Evolutionary conservation across 2,797 vertebrate genomes (phyloP), one percentile per base, ranked within the genome.

Genomic region (Fringilla coelebs): DNA sequence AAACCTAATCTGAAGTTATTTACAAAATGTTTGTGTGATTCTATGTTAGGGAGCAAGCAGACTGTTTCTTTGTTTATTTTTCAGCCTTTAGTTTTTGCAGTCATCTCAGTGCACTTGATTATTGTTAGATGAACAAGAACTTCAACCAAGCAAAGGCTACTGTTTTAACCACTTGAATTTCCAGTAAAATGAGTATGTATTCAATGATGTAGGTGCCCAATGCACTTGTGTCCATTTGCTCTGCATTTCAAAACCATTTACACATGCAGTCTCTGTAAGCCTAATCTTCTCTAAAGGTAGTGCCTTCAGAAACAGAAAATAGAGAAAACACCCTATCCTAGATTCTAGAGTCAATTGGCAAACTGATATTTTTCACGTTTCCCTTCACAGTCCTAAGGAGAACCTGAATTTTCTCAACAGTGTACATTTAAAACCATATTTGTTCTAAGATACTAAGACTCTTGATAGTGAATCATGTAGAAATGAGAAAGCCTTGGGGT

Each of bases 331-430:
- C 1, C 3, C 3, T 38, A 22, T 46, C 5, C 21, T 21, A 57
- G 18, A n/a, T 52, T 89, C n/a, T 43, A 28, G 22, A 57, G 10
- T 72, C 25, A 78, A 7, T 26, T 58, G 51, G 21, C 22, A 88
- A 70, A 38, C 58, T 28, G 65, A 41, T 31, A 32, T 26, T 88
- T 62, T 11, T 5, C 7, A 11, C 13, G 13, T 45, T 84, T 92
- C 90, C 19, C 20, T 72, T 76, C 48, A 25, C 0, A 0, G 9
- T 65, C 36, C 11, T 51, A 43, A 31, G 7, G 17, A 88, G 15
- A 85, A 63, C 8, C 12, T 70, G 51, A 81, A 40, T 84, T 95
- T 89, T 77, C 73, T 92, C 51, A 77, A 20, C 13, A 49, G 16
- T 9, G 6, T 41, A 45, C n/a, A 18, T 88, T 76, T 90, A 55